A percentile compares a stretch with the other conserved stretches of the same genome.
These are phyloP conservation scores for Tanypteryx hageni DNA, from an alignment of 2,888 invertebrate species.

Conservation along the genomic window DNA sequence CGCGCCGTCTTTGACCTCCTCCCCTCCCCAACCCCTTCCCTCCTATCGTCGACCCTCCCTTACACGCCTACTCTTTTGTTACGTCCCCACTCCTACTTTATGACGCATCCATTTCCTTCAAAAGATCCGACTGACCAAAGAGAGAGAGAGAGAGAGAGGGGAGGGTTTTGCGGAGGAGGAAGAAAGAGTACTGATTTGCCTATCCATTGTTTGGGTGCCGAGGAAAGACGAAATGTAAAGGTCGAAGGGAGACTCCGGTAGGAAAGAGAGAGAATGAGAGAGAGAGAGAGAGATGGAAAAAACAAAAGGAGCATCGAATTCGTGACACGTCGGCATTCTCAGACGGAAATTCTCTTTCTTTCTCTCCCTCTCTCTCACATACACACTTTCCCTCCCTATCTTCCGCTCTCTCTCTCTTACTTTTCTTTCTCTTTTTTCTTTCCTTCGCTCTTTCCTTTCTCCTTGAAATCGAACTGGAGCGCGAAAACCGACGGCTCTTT, in stretches of 20 bases:
- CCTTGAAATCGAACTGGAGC: constrained; percentile 24
- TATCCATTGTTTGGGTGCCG: constrained; percentile 64
- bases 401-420: not conserved
- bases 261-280: not conserved
- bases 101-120: constrained; percentile 50
- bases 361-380: not conserved
- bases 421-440: not conserved
- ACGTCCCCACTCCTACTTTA: constrained; percentile 48
- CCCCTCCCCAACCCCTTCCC: not conserved
- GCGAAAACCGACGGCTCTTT: not conserved
- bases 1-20: constrained; percentile 34
- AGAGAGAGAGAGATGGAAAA: not conserved
- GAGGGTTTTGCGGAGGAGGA: not conserved
- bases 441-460: not conserved
- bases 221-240: constrained; percentile 56
- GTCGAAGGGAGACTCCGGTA: constrained; percentile 5
- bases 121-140: constrained; percentile 60
- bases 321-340: constrained; percentile 63
- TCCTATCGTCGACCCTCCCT: not conserved
- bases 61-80: not conserved
- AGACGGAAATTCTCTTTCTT: constrained; percentile 36
- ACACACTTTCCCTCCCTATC: not conserved
- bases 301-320: constrained; percentile 45
- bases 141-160: not conserved
- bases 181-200: constrained; percentile 50